A percentile compares a stretch with the other conserved stretches of the same genome.
phyloP scores from a whole-genome alignment of 2,113 vertebrate genomes.

The Dicaeum eximium region DNA sequence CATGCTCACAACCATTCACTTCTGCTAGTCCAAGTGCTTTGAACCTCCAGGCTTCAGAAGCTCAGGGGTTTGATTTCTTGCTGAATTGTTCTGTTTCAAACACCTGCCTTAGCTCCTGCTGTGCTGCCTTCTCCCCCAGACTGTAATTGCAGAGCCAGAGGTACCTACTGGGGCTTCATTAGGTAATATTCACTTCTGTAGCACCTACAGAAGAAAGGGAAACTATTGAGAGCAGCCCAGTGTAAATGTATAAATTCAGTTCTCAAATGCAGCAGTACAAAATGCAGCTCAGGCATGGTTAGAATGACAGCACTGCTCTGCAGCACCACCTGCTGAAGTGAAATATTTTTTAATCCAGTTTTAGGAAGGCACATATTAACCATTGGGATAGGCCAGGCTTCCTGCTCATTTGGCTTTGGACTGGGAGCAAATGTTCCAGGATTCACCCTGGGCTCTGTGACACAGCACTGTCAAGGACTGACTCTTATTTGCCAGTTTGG shows the following conservation, averaged over 20 bases:
- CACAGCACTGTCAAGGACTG: not conserved
- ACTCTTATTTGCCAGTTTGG: not conserved
- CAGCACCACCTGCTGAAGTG: constrained; percentile 30
- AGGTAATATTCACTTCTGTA: not conserved
- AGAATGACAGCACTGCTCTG: not conserved
- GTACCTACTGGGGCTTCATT: not conserved
- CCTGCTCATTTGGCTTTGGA: not conserved
- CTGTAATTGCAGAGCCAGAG: not conserved
- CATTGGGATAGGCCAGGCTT: not conserved
- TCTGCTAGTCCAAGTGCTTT: not conserved
- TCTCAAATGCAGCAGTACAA: not conserved
- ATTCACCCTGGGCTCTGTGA: not conserved
- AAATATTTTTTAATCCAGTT: not conserved
- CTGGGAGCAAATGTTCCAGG: not conserved
- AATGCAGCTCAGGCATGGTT: not conserved
- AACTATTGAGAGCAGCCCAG: not conserved
- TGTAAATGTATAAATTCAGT: not conserved
- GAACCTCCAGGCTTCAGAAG: not conserved
- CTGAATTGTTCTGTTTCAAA: not conserved
- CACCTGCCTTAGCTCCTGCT: not conserved
- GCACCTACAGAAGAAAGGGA: not conserved
- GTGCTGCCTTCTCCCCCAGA: not conserved
- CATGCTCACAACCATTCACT: not conserved
- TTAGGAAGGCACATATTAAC: not conserved
- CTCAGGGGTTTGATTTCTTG: not conserved